phyloP scores from a whole-genome alignment of 2,888 invertebrate species.

The Nomada ruficornis region DNA sequence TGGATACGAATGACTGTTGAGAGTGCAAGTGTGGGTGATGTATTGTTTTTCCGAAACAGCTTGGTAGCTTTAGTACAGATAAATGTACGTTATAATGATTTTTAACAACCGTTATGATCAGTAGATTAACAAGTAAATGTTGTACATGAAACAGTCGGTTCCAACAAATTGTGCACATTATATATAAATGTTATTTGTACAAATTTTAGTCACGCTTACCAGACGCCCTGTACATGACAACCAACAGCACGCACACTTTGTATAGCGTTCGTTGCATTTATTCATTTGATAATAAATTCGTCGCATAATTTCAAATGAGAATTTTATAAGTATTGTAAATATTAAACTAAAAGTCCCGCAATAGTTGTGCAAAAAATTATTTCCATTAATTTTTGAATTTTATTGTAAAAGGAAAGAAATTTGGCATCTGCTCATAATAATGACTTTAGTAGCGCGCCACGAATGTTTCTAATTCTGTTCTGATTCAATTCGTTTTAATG shows the following conservation, averaged over 20 bases:
- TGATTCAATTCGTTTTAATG: no score
- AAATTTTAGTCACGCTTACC: slow-evolving; percentile 46
- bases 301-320: slow-evolving; percentile 27
- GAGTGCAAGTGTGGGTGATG: slow-evolving; percentile 47
- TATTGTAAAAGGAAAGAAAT: no score
- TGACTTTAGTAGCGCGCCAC: no score
- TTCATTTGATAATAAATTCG: slow-evolving; percentile 51
- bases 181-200: slow-evolving; percentile 32
- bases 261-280: slow-evolving; percentile 59
- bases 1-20: slow-evolving; percentile 61
- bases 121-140: slow-evolving; percentile 47
- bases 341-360: no score
- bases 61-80: slow-evolving; percentile 65
- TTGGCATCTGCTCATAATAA: no score
- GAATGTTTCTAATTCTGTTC: no score
- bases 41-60: slow-evolving; percentile 61
- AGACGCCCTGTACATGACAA: slow-evolving; percentile 35
- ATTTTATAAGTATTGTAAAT: no score
- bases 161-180: slow-evolving; percentile 24
- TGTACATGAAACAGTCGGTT: slow-evolving; percentile 39
- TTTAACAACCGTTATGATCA: slow-evolving; percentile 55
- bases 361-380: no score
- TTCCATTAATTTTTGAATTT: no score
- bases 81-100: slow-evolving; percentile 64
- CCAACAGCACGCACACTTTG: slow-evolving; percentile 33